Base-by-base conservation (phyloP, 2,888 invertebrate species). In the Synergus umbraculus region DNA sequence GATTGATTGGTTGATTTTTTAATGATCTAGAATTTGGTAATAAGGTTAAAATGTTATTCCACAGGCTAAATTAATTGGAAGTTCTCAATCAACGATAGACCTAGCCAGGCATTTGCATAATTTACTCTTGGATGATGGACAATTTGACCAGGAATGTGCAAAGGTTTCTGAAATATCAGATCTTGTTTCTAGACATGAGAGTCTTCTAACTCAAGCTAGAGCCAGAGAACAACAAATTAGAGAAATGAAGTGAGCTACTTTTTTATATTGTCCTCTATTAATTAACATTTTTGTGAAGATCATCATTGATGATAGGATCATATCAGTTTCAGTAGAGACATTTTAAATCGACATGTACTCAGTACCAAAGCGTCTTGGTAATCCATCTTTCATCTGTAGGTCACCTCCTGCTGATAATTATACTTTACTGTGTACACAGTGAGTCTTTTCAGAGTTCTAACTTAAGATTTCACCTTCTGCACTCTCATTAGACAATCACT, bases 21-120 rank as follows among this genome's bases (percentile, higher is more conserved):
- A 12, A 10, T 9, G 22, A 18, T n/a, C n/a, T n/a, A 12, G 12
- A 63, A 29, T 63, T 29, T 63, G 22, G 29, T 13, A 22, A 63
- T 63, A 29, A 63, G 1, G 0, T 29, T 22, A 12, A 58, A 64
- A n/a, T 77, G 46, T 60, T 79, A 12, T 54, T 41, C 4, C 54
- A 7, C 85, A 93, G 93, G 95, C 96, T 77, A 96, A 96, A 92
- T 93, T 96, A 77, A 94, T 97, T 66, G 95, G 96, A 73, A 95
- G 95, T 85, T 96, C 97, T 83, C 96, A 96, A 87, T 97, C 97
- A 9, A 96, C 96, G 8, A 93, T 97, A 66, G 98, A 98, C 91
- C 92, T 97, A 78, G 95, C 97, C 41, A 95, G 95, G 89, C 97
- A 97, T 93, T 93, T 98, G 66, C 96, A 96, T 79, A 94, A 95